Percentiles rank a stretch among this genome's conserved stretches.
phyloP scores from a whole-genome alignment of 2,888 invertebrate species.

The Ichneumoninae sp. region DNA sequence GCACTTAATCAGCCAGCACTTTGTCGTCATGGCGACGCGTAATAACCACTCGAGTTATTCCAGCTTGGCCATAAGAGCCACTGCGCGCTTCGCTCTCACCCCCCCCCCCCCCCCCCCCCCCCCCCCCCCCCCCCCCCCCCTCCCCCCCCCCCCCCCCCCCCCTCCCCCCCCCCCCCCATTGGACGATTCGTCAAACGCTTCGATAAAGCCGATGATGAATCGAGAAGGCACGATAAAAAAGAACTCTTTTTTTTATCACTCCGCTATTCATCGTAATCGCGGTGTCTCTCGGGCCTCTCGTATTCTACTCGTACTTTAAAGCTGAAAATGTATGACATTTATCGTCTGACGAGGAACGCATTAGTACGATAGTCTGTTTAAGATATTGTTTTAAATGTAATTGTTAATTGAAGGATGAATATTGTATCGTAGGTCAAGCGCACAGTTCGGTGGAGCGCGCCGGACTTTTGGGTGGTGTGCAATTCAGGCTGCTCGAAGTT shows the following conservation, averaged over 20 bases:
- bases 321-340: neutral
- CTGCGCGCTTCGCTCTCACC: slow-evolving; percentile 45
- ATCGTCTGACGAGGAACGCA: neutral
- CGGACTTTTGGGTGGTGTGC: slow-evolving; percentile 94
- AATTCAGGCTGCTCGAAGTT: slow-evolving; percentile 89
- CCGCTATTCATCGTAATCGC: neutral
- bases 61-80: slow-evolving; percentile 63
- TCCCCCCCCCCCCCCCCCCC: no score
- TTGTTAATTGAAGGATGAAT: neutral
- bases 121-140: no score
- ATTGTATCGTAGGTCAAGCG: slow-evolving; percentile 89
- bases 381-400: neutral
- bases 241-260: neutral
- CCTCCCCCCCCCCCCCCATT: no score
- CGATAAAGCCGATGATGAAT: slow-evolving; percentile 25
- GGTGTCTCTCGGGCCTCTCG: neutral
- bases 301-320: neutral
- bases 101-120: slow-evolving; percentile 37
- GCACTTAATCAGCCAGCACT: slow-evolving; percentile 83
- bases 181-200: slow-evolving; percentile 15
- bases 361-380: neutral
- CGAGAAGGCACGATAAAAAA: neutral
- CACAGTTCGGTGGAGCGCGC: slow-evolving; percentile 98
- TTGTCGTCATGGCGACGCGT: slow-evolving; percentile 83
- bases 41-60: slow-evolving; percentile 82